These are phyloP conservation scores for Rhodinocichla rosea DNA, from an alignment of 2,113 vertebrate genomes.

Conservation along the genomic window DNA sequence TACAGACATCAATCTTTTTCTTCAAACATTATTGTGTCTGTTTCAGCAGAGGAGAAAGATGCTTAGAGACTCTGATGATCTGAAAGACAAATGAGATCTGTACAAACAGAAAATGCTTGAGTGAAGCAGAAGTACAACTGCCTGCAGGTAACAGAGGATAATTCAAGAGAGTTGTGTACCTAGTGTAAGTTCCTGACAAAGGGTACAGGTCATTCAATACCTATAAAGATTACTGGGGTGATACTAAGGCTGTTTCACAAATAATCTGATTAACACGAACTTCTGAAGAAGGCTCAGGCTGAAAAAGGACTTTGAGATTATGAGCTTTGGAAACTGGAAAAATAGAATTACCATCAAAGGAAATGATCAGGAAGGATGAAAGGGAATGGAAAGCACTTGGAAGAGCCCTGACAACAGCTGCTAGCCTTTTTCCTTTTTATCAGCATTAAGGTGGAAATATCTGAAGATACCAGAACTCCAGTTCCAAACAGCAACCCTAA, in stretches of 20 bases:
- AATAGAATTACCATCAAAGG: conserved; percentile 67
- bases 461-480: background rate
- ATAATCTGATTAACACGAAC: conserved; percentile 42
- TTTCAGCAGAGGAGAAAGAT: conserved; percentile 7
- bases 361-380: conserved; percentile 61
- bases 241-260: conserved; percentile 40
- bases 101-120: background rate
- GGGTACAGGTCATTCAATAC: background rate
- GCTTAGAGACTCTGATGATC: background rate
- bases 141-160: background rate
- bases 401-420: conserved; percentile 25
- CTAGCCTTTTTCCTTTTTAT: background rate
- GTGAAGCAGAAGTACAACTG: background rate
- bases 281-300: conserved; percentile 52
- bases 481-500: background rate
- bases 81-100: conserved; percentile 39
- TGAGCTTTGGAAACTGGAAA: conserved; percentile 49
- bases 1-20: conserved; percentile 26
- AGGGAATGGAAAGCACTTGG: background rate
- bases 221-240: background rate
- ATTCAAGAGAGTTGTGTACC: background rate
- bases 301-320: conserved; percentile 52
- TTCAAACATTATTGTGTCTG: conserved; percentile 17
- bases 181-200: background rate
- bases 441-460: background rate